A percentile compares a stretch with the other conserved stretches of the same genome.
Evolutionary conservation across 2,113 vertebrate genomes (phyloP).

Genomic region (Eubucco bourcierii): DNA sequence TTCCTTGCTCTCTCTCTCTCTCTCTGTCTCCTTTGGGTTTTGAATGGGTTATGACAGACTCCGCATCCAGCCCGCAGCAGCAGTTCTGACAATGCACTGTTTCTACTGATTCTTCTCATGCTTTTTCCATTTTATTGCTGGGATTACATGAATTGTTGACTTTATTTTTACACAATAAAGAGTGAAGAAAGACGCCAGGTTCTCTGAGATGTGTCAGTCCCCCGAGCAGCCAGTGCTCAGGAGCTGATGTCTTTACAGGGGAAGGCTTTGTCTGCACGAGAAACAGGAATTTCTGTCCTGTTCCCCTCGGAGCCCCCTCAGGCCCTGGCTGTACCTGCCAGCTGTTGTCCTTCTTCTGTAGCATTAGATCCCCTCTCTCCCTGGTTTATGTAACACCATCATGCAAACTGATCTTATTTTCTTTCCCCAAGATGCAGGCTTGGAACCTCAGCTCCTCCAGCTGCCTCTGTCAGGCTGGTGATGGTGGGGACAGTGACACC

Average conservation of each 20-base stretch:
- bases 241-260: background rate
- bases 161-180: constrained; percentile 91
- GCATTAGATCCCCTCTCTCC: accelerated
- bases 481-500: background rate
- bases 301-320: background rate
- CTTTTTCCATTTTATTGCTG: constrained; percentile 79
- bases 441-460: background rate
- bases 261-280: background rate
- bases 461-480: background rate
- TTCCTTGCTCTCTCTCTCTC: constrained; percentile 63
- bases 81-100: constrained; percentile 72
- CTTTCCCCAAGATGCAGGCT: accelerated
- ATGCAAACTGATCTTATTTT: accelerated
- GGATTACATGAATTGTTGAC: constrained; percentile 81
- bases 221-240: accelerated
- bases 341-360: background rate
- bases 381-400: background rate
- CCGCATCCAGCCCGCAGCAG: constrained; percentile 55
- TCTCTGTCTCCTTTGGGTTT: constrained; percentile 58
- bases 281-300: background rate
- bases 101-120: constrained; percentile 75
- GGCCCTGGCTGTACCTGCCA: background rate
- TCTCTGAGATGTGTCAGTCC: background rate
- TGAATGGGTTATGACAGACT: constrained; percentile 44
- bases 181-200: constrained; percentile 72